A percentile compares a stretch with the other conserved stretches of the same genome.
Evolutionary conservation across 2,113 vertebrate genomes (phyloP).

Genomic region (Smithornis capensis): DNA sequence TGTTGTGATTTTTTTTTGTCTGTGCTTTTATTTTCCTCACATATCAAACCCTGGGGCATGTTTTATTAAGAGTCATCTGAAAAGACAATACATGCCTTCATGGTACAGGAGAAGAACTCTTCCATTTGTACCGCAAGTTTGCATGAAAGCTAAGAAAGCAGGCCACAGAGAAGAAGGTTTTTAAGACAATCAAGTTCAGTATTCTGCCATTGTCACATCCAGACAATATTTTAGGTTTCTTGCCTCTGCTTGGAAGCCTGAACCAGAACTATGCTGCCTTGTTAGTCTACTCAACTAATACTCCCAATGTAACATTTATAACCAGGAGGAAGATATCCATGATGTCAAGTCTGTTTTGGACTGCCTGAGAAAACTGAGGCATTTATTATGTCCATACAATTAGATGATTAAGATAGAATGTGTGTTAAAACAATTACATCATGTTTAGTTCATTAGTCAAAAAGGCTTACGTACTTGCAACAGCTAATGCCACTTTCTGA

Average conservation of each 20-base stretch:
- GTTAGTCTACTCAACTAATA: not conserved
- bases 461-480: not conserved
- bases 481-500: not conserved
- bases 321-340: not conserved
- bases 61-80: not conserved
- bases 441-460: not conserved
- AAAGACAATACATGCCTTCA: not conserved
- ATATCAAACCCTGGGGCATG: not conserved
- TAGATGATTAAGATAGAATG: not conserved
- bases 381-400: not conserved
- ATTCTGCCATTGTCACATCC: not conserved
- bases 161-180: not conserved
- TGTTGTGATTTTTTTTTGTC: not conserved
- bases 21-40: not conserved
- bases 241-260: not conserved
- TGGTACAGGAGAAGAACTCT: not conserved
- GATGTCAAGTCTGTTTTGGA: not conserved
- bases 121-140: not conserved
- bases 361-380: not conserved
- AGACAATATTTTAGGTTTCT: not conserved
- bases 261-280: not conserved
- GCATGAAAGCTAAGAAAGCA: not conserved
- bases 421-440: not conserved
- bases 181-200: not conserved
- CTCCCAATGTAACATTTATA: not conserved